A percentile compares a stretch with the other conserved stretches of the same genome.
These are phyloP conservation scores for Butorides virescens DNA, from an alignment of 2,113 vertebrate species.

Conservation along the genomic window DNA sequence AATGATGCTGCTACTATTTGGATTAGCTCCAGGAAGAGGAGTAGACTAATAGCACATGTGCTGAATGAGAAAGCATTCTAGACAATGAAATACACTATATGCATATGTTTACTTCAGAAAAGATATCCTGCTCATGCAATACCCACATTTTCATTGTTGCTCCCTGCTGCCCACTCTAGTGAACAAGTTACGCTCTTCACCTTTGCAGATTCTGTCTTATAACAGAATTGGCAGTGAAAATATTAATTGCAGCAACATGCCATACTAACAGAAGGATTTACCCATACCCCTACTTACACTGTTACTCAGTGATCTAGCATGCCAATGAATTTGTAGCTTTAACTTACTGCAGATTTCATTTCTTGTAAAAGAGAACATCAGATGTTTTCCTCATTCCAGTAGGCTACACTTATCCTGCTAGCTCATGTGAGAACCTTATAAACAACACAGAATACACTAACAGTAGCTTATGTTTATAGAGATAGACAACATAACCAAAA, in stretches of 20 bases:
- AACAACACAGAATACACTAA: not conserved
- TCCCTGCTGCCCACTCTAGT: not conserved
- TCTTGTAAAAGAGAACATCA: not conserved
- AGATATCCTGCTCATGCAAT: not conserved
- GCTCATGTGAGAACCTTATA: not conserved
- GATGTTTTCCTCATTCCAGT: not conserved
- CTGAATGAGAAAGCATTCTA: not conserved
- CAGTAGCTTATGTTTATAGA: not conserved
- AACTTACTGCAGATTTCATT: not conserved
- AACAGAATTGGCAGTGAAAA: not conserved
- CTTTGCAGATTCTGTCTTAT: not conserved
- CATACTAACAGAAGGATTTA: not conserved
- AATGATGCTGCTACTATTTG: not conserved
- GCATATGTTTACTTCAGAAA: not conserved
- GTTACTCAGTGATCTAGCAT: not conserved
- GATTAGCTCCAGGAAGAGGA: not conserved
- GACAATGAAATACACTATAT: not conserved
- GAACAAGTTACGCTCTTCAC: not conserved
- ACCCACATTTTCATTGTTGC: not conserved
- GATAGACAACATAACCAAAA: not conserved
- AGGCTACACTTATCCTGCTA: not conserved
- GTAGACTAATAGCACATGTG: not conserved
- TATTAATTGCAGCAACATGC: not conserved
- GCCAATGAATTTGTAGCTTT: not conserved
- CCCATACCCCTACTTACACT: not conserved